phyloP scores from a whole-genome alignment of 2,113 vertebrate genomes.

The Hypocryptadius cinnamomeus region DNA sequence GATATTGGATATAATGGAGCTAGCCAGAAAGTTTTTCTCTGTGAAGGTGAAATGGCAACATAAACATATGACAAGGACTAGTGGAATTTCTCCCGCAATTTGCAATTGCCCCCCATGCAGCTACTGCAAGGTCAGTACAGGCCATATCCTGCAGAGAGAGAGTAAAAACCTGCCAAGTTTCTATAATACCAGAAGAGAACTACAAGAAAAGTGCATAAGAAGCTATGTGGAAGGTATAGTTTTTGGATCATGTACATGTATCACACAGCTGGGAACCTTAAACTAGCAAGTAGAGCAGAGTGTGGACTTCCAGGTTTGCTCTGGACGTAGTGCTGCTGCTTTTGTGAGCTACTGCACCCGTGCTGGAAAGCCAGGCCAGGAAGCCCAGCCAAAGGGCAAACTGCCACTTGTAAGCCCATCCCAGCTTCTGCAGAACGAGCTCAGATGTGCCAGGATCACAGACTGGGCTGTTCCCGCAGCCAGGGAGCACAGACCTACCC shows the following conservation, averaged over 20 bases:
- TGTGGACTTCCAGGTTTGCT: slow-evolving; percentile 5
- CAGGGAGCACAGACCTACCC: background rate
- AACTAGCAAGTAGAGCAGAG: background rate
- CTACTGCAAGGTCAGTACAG: background rate
- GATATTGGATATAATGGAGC: background rate
- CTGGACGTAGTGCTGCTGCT: background rate
- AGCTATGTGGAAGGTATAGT: background rate
- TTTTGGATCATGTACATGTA: background rate
- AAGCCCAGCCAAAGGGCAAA: slow-evolving; percentile 3
- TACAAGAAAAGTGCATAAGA: background rate
- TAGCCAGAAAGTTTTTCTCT: background rate
- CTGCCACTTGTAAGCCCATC: background rate
- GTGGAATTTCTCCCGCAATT: background rate
- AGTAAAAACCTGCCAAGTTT: background rate
- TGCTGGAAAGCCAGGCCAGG: background rate
- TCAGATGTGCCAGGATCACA: background rate
- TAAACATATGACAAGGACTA: background rate
- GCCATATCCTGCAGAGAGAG: background rate
- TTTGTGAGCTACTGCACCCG: background rate
- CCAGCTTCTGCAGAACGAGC: background rate
- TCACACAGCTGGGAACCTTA: background rate
- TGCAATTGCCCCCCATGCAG: background rate
- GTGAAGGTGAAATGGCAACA: background rate
- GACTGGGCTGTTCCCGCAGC: background rate
- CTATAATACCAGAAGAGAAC: background rate